Percentiles rank a stretch among this genome's conserved stretches.
phyloP scores from a whole-genome alignment of 2,113 vertebrate genomes.

The Ptilonorhynchus violaceus region DNA sequence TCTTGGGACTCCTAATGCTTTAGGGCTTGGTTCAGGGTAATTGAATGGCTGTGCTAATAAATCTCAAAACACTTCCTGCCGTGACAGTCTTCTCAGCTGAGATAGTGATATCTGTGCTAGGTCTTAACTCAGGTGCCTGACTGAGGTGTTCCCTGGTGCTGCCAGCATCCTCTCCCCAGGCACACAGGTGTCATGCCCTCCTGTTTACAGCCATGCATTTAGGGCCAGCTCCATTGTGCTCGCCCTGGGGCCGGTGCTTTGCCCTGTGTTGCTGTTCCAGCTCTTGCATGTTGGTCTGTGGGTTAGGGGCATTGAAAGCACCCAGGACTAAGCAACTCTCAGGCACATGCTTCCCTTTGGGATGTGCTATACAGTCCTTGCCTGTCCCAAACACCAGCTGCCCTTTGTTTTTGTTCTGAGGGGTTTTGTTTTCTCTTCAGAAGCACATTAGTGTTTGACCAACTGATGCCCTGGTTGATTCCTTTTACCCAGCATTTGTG shows the following conservation, averaged over 20 bases:
- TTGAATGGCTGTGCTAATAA: background rate
- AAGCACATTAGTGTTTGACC: background rate
- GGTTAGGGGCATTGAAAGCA: background rate
- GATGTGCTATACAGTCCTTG: background rate
- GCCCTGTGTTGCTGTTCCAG: rapidly evolving
- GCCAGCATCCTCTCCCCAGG: background rate
- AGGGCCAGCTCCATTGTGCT: background rate
- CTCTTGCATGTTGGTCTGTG: rapidly evolving
- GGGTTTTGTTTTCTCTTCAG: background rate
- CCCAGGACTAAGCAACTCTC: background rate
- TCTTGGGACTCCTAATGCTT: background rate
- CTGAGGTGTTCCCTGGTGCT: background rate
- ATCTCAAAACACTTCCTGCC: background rate
- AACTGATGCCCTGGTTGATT: rapidly evolving
- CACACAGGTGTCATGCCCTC: rapidly evolving
- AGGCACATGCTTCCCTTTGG: background rate
- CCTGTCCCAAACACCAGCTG: background rate
- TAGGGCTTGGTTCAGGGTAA: background rate
- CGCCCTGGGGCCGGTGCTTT: background rate
- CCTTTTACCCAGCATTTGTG: background rate
- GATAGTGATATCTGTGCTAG: background rate
- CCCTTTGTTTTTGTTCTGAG: background rate
- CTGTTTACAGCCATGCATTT: rapidly evolving
- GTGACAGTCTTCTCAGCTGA: background rate
- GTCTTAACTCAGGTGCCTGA: background rate